phyloP scores from a whole-genome alignment of 1,140 invertebrate genomes.

The Triops cancriformis region DNA sequence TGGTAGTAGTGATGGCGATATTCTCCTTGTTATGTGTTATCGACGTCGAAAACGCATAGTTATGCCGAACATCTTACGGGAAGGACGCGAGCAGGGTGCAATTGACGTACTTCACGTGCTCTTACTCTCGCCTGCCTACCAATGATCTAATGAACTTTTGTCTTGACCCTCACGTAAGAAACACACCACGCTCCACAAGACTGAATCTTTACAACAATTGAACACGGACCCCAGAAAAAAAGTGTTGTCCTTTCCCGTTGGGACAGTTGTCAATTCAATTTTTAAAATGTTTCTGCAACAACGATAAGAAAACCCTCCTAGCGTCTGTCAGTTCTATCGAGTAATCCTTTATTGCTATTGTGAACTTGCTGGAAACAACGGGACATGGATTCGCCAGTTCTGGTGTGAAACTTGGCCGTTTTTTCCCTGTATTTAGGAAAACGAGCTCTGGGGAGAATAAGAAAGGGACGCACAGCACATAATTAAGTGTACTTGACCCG shows the following conservation, averaged over 20 bases:
- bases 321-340: neutral
- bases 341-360: neutral
- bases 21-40: neutral
- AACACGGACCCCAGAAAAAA: neutral
- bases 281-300: neutral
- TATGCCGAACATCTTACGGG: neutral
- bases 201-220: neutral
- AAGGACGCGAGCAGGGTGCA: neutral
- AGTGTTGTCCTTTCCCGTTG: neutral
- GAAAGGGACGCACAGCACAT: neutral
- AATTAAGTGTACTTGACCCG: conserved; percentile 7
- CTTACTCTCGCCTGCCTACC: conserved; percentile 3
- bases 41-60: conserved; percentile 12
- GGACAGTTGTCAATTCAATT: neutral
- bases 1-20: neutral
- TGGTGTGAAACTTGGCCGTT: neutral
- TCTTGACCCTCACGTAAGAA: neutral
- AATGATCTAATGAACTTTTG: conserved; percentile 11
- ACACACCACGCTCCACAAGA: neutral
- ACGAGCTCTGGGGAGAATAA: neutral
- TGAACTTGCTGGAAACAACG: neutral
- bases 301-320: neutral
- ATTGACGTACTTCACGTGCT: conserved; percentile 5
- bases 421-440: neutral
- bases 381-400: neutral